These are phyloP conservation scores for Platorchestia sp. DNA, from an alignment of 1,140 invertebrate species.

Conservation along the genomic window DNA sequence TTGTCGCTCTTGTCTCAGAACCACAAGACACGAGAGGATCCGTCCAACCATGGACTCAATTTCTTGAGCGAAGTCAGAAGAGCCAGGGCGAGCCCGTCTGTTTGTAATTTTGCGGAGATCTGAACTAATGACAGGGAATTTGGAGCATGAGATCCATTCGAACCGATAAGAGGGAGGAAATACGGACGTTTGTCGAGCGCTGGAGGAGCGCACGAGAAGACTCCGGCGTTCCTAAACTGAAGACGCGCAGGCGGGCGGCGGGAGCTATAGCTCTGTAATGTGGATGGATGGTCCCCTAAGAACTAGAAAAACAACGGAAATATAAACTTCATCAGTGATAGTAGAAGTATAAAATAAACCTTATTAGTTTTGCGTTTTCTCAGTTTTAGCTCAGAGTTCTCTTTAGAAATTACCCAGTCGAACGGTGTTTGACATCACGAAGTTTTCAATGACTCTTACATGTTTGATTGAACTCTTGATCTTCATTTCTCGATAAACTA, in stretches of 20 bases:
- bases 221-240: neutral
- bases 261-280: neutral
- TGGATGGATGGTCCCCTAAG: neutral
- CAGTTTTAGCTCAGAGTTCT: neutral
- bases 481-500: neutral
- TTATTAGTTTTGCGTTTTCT: neutral
- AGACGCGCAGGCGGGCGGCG: neutral
- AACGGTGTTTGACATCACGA: neutral
- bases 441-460: neutral
- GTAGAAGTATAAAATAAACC: neutral
- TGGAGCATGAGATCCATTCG: neutral
- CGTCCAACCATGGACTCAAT: neutral
- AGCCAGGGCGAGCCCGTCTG: neutral
- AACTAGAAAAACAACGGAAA: neutral
- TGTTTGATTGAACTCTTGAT: neutral
- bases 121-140: neutral
- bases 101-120: neutral
- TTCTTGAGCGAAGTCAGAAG: neutral
- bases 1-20: neutral
- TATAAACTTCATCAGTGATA: neutral
- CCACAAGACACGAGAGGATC: neutral
- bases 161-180: constrained; percentile 6
- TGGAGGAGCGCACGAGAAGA: neutral
- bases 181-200: neutral
- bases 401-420: neutral